Percentiles rank a stretch among this genome's conserved stretches.
Conservation (phyloP, 2,113 vertebrate species). For the Chaetops frenatus region DNA sequence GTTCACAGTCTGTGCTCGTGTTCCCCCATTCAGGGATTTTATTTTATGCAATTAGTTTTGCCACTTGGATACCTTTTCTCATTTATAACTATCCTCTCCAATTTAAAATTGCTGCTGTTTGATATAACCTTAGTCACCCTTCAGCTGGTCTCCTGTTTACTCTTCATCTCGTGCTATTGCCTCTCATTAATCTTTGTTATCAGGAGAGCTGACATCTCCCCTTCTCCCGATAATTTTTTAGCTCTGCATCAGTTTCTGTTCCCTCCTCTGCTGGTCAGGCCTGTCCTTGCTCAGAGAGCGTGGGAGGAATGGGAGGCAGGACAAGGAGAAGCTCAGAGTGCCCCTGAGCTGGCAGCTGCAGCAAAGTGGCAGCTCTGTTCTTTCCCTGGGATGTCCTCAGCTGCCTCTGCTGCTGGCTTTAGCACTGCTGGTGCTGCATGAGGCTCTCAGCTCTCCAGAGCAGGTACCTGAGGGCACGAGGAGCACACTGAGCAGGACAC, state of each 20-base stretch:
- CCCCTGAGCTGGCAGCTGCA: background rate
- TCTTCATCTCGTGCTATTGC: background rate
- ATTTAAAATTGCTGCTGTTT: background rate
- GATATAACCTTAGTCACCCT: background rate
- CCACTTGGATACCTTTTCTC: background rate
- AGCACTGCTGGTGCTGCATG: accelerated
- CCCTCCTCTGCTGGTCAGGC: background rate
- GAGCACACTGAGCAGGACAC: background rate
- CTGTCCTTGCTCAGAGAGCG: background rate
- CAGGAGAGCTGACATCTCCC: background rate
- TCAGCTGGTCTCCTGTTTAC: background rate
- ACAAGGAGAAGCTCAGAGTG: background rate
- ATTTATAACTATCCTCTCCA: background rate
- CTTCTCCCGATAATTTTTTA: background rate
- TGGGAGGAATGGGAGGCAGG: background rate
- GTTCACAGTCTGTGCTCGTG: background rate
- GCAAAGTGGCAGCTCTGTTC: background rate
- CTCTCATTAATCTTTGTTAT: background rate
- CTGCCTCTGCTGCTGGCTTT: background rate
- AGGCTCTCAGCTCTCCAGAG: background rate
- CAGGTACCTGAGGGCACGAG: accelerated
- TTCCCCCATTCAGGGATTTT: background rate
- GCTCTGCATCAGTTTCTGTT: background rate
- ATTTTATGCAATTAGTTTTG: background rate
- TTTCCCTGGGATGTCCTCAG: background rate